These are phyloP conservation scores for Perognathus longimembris DNA, from an alignment of 2,113 vertebrate genomes.

Conservation along the genomic window DNA sequence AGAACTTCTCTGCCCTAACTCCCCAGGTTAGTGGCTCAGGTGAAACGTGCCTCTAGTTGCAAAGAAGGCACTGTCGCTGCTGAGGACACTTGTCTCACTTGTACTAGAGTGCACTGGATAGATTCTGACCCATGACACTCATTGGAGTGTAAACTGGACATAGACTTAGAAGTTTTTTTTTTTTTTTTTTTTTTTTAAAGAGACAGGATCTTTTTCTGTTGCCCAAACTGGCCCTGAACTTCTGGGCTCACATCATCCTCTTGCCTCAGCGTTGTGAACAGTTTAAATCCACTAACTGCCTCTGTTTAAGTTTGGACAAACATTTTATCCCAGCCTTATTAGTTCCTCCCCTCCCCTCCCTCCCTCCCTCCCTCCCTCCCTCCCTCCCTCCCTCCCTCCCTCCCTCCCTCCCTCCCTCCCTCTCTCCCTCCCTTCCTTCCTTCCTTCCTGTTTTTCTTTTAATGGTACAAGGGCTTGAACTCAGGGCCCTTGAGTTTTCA, in stretches of 20 bases:
- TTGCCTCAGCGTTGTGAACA: background rate
- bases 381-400: too few species aligned
- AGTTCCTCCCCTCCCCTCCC: background rate
- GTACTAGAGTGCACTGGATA: background rate
- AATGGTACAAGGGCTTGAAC: too few species aligned
- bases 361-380: too few species aligned
- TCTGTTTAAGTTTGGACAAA: background rate
- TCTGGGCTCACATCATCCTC: background rate
- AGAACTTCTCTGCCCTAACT: background rate
- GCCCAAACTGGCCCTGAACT: background rate
- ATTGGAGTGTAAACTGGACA: background rate
- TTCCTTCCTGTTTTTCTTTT: too few species aligned
- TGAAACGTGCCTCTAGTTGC: background rate
- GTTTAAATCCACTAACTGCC: background rate
- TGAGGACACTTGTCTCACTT: background rate
- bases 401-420: too few species aligned
- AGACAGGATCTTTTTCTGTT: background rate
- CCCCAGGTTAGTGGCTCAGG: background rate
- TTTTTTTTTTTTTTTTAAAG: background rate
- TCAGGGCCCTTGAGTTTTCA: too few species aligned
- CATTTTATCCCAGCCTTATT: background rate
- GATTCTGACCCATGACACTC: background rate
- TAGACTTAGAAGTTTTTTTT: background rate
- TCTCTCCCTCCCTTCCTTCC: too few species aligned
- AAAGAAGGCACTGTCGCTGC: conserved; percentile 37